Conservation (phyloP, 2,797 vertebrate species). For the Tolypeutes matacus region DNA sequence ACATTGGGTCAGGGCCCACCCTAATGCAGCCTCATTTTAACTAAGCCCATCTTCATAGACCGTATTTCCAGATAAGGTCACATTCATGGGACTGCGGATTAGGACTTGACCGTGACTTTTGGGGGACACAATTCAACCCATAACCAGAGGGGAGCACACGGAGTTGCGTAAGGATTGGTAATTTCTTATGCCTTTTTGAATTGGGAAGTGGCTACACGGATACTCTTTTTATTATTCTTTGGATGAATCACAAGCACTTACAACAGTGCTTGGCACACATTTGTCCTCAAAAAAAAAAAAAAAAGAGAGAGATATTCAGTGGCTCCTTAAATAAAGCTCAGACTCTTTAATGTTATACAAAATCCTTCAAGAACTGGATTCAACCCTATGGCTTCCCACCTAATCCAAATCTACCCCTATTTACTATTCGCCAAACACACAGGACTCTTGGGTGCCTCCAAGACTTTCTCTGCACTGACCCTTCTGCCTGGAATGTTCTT, state of each 20-base stretch:
- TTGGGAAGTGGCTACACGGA: neutral
- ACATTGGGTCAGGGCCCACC: too few relatives aligned
- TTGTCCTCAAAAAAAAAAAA: neutral
- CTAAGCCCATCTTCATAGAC: too few relatives aligned
- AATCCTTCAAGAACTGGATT: neutral
- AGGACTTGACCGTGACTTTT: too few relatives aligned
- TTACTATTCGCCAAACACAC: neutral
- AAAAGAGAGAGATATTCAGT: neutral
- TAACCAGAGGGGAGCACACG: neutral
- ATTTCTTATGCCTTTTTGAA: conserved; percentile 1
- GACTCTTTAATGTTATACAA: neutral
- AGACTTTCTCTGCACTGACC: neutral
- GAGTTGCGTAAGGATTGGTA: neutral
- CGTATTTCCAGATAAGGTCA: too few relatives aligned
- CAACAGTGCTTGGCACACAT: neutral
- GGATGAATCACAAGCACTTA: neutral
- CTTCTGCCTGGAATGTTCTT: conserved; percentile 5
- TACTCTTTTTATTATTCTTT: neutral
- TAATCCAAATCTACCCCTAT: neutral
- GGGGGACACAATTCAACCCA: too few relatives aligned
- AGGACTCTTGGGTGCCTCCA: neutral
- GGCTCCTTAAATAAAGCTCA: conserved; percentile 7
- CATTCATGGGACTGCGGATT: too few relatives aligned
- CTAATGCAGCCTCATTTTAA: too few relatives aligned
- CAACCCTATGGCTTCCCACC: neutral